phyloP scores from a whole-genome alignment of 2,888 invertebrate species.

The Diarsia mendica region DNA sequence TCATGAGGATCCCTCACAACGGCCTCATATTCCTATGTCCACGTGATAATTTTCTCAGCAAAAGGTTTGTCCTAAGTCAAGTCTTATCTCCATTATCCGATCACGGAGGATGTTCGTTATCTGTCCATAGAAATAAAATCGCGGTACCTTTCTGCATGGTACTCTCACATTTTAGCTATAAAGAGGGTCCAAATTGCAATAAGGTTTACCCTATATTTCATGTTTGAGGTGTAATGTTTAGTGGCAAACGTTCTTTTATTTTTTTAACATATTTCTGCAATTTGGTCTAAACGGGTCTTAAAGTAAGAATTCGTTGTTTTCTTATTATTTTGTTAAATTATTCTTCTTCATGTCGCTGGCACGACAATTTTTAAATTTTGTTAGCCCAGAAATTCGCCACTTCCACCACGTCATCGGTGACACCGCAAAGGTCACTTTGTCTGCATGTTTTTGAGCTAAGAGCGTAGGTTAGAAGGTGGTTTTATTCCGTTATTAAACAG shows the following conservation, averaged over 20 bases:
- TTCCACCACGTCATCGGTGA: no score
- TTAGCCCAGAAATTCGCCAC: no score
- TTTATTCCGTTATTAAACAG: no score
- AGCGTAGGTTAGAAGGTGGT: no score
- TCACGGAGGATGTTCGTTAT: conserved; percentile 38
- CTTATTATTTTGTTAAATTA: neutral
- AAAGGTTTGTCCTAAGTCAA: conserved; percentile 30
- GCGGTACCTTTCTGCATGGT: conserved; percentile 38
- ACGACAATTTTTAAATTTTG: no score
- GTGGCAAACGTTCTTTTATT: conserved; percentile 15
- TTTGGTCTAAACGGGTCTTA: neutral
- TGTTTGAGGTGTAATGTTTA: conserved; percentile 5
- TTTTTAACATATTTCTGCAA: neutral
- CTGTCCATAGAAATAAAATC: conserved; percentile 49
- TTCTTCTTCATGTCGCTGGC: no score
- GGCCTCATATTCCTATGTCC: neutral
- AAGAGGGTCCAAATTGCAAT: conserved; percentile 61
- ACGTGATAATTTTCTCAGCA: conserved; percentile 22
- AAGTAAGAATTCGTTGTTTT: neutral
- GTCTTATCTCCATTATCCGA: conserved; percentile 41
- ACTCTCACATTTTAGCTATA: conserved; percentile 53
- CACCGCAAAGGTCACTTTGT: no score
- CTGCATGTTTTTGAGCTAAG: no score
- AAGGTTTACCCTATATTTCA: conserved; percentile 37
- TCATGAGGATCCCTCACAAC: neutral